A percentile compares a stretch with the other conserved stretches of the same genome.
Conservation (phyloP, 2,797 vertebrate species). For the Caiman crocodilus region DNA sequence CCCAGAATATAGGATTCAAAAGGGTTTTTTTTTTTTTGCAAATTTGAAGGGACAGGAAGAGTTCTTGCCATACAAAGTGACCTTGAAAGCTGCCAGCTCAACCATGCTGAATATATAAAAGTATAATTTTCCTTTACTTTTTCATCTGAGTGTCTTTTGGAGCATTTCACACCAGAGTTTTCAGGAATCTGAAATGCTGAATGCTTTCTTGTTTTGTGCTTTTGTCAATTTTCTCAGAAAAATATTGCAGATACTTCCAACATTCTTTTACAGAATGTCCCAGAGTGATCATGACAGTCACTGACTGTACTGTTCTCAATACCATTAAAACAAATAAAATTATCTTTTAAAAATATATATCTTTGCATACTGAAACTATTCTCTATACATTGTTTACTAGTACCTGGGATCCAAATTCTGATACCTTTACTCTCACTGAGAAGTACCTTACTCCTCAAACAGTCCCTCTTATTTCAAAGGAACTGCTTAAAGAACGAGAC, state of each 20-base stretch:
- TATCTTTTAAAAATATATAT: not conserved
- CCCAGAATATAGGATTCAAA: not conserved
- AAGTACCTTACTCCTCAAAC: not conserved
- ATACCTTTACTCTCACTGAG: not conserved
- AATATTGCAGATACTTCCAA: not conserved
- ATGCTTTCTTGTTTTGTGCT: not conserved
- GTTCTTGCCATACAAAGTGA: not conserved
- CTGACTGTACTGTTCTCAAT: not conserved
- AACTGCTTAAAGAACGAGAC: not conserved
- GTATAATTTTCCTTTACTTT: not conserved
- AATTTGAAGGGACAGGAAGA: not conserved
- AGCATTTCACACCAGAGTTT: not conserved
- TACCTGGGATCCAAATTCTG: not conserved
- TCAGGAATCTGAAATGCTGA: not conserved
- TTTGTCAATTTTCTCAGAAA: not conserved
- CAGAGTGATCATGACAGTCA: not conserved
- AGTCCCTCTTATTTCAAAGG: not conserved
- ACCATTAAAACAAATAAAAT: not conserved
- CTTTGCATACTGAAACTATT: not conserved
- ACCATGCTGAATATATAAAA: rapidly evolving
- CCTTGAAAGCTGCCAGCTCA: not conserved
- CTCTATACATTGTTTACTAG: not conserved
- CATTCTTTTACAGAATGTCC: not conserved
- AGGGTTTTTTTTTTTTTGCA: not conserved
- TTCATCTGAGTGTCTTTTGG: not conserved